Evolutionary conservation across 2,113 vertebrate species (phyloP).

Genomic region (Lepus timidus): DNA sequence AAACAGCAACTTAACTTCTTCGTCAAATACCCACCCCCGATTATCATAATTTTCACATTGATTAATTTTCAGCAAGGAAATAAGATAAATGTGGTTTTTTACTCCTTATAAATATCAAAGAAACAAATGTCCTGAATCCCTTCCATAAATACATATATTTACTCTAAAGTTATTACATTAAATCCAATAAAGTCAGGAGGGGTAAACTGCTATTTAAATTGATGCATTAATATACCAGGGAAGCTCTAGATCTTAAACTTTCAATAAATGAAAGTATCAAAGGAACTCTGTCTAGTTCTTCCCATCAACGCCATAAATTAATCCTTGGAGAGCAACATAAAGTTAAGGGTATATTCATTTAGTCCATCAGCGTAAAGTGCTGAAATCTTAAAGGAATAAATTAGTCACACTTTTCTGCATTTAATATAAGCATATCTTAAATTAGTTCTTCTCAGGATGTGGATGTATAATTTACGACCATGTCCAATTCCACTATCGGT

Average conservation of each 20-base stretch:
- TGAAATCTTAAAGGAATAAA: conserved; percentile 60
- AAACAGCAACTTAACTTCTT: too few species aligned
- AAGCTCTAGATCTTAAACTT: not conserved
- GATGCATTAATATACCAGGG: not conserved
- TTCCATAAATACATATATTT: not conserved
- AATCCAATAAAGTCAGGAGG: conserved; percentile 46
- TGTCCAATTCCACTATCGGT: not conserved
- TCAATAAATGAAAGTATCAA: not conserved
- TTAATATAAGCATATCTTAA: conserved; percentile 50
- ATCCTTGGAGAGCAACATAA: conserved; percentile 37
- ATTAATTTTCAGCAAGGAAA: conserved; percentile 39
- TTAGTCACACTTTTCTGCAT: conserved; percentile 46
- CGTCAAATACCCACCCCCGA: not conserved
- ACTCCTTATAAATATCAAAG: conserved; percentile 17
- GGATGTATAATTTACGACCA: not conserved
- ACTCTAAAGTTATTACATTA: conserved; percentile 35
- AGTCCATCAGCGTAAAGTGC: conserved; percentile 41
- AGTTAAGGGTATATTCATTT: conserved; percentile 45
- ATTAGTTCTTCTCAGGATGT: conserved; percentile 57
- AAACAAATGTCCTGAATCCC: not conserved
- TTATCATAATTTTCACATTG: conserved; percentile 27
- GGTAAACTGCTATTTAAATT: not conserved
- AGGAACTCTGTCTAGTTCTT: not conserved
- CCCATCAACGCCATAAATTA: conserved; percentile 24
- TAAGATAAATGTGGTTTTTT: not conserved